These are phyloP conservation scores for Drosophila villosipedis DNA, from an alignment of 2,888 invertebrate species.

Conservation along the genomic window DNA sequence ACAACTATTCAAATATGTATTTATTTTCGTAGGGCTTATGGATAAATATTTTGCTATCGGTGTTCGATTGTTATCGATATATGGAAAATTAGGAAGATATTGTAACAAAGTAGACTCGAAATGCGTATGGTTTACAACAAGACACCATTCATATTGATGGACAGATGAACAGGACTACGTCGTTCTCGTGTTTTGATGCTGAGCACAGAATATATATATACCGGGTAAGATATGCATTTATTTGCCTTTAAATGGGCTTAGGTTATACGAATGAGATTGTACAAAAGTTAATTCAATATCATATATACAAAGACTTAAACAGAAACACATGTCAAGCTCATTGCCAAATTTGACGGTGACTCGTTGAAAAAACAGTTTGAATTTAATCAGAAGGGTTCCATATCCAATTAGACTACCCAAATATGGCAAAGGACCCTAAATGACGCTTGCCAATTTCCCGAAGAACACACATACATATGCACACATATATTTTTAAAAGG, in stretches of 20 bases:
- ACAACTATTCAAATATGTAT: not conserved
- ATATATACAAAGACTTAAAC: not conserved
- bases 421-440: slow-evolving; percentile 12
- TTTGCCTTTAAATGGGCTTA: not conserved
- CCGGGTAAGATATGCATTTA: not conserved
- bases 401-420: slow-evolving; percentile 31
- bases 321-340: not conserved
- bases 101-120: not conserved
- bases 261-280: not conserved
- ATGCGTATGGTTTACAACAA: not conserved
- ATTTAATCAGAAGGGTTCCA: slow-evolving; percentile 35
- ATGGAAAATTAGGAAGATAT: too few species aligned
- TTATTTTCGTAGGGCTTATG: not conserved
- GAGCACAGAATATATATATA: not conserved
- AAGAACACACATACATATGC: not conserved
- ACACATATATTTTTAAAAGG: not conserved
- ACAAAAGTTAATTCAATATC: not conserved
- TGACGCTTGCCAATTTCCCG: slow-evolving; percentile 5
- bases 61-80: not conserved
- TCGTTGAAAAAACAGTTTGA: slow-evolving; percentile 9
- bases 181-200: not conserved
- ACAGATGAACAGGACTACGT: not conserved
- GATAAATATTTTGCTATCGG: not conserved
- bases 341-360: not conserved
- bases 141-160: not conserved